Conservation (phyloP, 1,140 invertebrate genomes). For the Zaprionus taronus region DNA sequence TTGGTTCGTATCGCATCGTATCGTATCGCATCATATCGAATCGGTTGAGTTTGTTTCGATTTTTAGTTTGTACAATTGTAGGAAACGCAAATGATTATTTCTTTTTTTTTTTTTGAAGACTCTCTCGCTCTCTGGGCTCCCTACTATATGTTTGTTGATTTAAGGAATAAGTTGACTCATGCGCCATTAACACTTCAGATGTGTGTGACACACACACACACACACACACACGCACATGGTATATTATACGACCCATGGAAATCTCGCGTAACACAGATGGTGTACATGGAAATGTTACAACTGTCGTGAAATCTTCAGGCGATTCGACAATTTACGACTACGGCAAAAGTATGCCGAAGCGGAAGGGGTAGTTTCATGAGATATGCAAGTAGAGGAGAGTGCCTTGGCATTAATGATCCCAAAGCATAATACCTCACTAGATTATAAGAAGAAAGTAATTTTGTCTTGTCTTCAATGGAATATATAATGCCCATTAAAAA, state of each 20-base stretch:
- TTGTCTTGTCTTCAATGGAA: not conserved
- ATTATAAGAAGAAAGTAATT: not conserved
- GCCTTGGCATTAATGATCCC: not conserved
- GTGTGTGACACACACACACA: conserved; percentile 45
- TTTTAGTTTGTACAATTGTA: conserved; percentile 31
- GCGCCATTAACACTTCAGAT: conserved; percentile 76
- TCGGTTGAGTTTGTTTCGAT: conserved; percentile 52
- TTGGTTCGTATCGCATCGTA: conserved; percentile 13
- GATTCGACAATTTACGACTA: conserved; percentile 26
- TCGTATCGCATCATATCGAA: conserved; percentile 22
- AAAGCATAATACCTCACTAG: not conserved
- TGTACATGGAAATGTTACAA: conserved; percentile 50
- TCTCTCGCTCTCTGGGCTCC: conserved; percentile 18
- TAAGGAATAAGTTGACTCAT: conserved; percentile 76
- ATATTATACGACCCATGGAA: conserved; percentile 46
- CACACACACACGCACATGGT: conserved; percentile 4
- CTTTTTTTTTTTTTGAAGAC: conserved; percentile 22
- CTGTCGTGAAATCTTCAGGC: conserved; percentile 39
- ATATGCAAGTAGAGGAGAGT: not conserved
- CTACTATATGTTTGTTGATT: conserved; percentile 72
- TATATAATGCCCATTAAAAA: not conserved
- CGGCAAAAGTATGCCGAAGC: not conserved
- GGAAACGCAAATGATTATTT: conserved; percentile 70
- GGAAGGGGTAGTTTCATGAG: not conserved
- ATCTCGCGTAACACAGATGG: conserved; percentile 39